Evolutionary conservation across 2,888 invertebrate species (phyloP), one percentile per base, ranked within the genome.

Genomic region (Therioaphis trifolii): DNA sequence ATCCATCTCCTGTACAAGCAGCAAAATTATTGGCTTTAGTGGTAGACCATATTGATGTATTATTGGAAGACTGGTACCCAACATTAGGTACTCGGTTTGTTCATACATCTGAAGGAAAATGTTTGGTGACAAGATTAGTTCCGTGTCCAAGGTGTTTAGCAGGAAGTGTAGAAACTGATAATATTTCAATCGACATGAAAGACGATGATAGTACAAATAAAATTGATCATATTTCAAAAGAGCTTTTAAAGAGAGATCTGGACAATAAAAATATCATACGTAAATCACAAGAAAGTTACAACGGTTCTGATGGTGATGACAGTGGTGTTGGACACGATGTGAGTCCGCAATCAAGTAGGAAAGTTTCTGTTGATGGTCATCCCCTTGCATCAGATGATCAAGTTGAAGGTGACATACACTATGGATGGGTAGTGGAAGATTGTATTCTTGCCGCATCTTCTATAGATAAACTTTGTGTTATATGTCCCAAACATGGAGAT

Each of bases 21-120:
- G 93, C 96, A 0, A 94, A 95, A 87, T 89, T 98, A 21, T 89
- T 98, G 84, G 95, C 98, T 0, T 89, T 97, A 46, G 93, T 96
- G 4, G 96, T 98, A 0, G 98, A 98, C 88, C 97, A 98, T 88
- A 95, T 99, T 85, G 99, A 99, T 89, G 93, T 97, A 77, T 90
- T 99, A 74, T 90, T 99, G 0, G 99, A 99, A 89, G 99, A 99
- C 89, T 99, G 99, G 99, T 99, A 97, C 89, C 98, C 98, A 0
- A 96, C 96, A 0, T 90, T 98, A 82, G 92, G 98, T 27, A 98
- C 98, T 0, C 92, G 99, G 61, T 99, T 99, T 89, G 97, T 98
- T 3, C 99, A 99, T 89, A 98, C 98, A 0, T 97, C 97, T 0
- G 97, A 98, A 87, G 99, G 99, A 0, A 93, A 96, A 87, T 95